Evolutionary conservation across 2,888 invertebrate species (phyloP), one percentile per base, ranked within the genome.

Genomic region (Serrognathus titanus): DNA sequence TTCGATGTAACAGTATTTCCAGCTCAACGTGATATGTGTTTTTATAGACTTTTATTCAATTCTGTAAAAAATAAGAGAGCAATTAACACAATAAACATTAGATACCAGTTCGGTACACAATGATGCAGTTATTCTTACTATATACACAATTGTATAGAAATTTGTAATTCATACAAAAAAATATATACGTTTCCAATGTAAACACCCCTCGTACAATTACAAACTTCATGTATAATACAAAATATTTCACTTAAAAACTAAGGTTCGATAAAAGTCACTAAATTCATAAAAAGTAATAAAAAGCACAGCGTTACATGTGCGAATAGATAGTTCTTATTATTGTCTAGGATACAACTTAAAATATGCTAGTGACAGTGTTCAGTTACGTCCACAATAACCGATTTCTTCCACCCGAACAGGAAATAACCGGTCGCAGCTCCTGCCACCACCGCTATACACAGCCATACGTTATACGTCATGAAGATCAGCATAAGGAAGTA

Each of bases 391-490:
- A 95, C 93, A 51, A 93, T 89, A 10, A 94, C 90, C 0, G 94
- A 91, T 78, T 95, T 94, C 71, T 92, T 92, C 95, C 96, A 96
- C 54, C 95, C 96, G 73, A 97, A 97, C 41, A 95, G 81, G 79
- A 97, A 97, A 79, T 96, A 97, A 16, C 97, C 97, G 9, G 89
- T 83, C 1, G 91, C 94, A 1, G 94, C 92, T 41, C 97, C 97
- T 8, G 92, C 73, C 1, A 94, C 89, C 1, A 96, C 92, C 0
- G 94, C 92, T 48, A 92, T 75, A 75, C 95, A 95, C 57, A 97
- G 82, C 93, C 94, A 97, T 12, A 89, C 87, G 74, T 97, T 97
- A 83, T 94, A 97, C 1, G 96, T 96, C 97, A 97, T 97, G 76
- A 97, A 96, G 66, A 96, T 92, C 75, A 97, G 80, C 97, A 97